Evolutionary conservation across 2,888 invertebrate species (phyloP).

Genomic region (Cantharis rustica): DNA sequence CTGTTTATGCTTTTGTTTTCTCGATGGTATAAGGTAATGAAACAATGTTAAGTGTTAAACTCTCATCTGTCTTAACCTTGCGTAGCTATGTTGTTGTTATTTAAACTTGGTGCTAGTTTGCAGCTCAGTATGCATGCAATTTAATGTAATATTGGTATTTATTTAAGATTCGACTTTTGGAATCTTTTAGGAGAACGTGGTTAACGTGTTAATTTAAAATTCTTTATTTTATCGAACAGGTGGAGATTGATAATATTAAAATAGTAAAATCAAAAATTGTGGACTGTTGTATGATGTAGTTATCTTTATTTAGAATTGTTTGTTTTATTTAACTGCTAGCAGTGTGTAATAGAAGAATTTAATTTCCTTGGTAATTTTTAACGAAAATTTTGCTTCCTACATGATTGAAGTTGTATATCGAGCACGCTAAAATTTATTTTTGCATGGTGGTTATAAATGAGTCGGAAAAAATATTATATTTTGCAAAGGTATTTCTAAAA

Average conservation of each 20-base stretch:
- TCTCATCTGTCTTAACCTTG: constrained; percentile 10
- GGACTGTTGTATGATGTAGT: neutral
- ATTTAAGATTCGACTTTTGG: neutral
- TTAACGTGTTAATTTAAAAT: neutral
- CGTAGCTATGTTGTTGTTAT: constrained; percentile 15
- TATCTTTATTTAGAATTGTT: neutral
- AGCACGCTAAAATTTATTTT: neutral
- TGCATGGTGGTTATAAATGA: neutral
- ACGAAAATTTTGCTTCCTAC: neutral
- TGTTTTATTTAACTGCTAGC: neutral
- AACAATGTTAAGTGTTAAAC: neutral
- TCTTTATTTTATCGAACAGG: neutral
- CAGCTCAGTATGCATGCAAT: constrained; percentile 29
- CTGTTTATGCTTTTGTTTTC: constrained; percentile 2
- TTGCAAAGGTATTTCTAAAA: neutral
- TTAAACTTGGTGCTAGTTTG: constrained; percentile 19
- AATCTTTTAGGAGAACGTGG: neutral
- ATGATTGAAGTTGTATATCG: neutral
- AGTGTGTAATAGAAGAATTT: neutral
- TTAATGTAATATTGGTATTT: constrained; percentile 11
- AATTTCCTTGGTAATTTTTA: neutral
- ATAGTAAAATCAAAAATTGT: neutral
- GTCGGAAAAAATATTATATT: neutral
- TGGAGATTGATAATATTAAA: neutral
- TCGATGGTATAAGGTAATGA: neutral